Base-by-base conservation (phyloP, 2,888 invertebrate genomes). In the Entomobrya proxima region DNA sequence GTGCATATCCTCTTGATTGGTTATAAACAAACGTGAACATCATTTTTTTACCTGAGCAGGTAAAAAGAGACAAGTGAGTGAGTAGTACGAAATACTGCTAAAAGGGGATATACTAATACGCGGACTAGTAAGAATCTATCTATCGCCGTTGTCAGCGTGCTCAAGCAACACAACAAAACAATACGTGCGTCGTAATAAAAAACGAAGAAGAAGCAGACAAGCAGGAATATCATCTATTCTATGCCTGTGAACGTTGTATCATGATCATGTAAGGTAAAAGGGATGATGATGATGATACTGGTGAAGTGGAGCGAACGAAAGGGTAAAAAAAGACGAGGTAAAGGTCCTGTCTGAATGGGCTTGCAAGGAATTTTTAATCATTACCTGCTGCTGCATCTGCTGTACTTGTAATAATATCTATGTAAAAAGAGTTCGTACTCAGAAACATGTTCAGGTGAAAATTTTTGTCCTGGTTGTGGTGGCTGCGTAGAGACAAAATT, bases 1-100 rank as follows among this genome's bases (percentile, higher is more conserved):
- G 80, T 75, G 67, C 67, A 85, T 47, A 80, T 80, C 80, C 79
- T 85, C 85, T 80, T 85, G 85, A 85, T 80, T 85, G 85, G 75
- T 74, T 69, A 75, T 85, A 79, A 85, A 80, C 85, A 85, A 85
- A 80, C 85, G 67, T 15, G 37, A 80, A 61, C 30, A 13, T 21
- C n/a, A n/a, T 40, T 78, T 79, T 64, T 85, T 85, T 85, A 85
- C 80, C 85, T 85, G 85, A 27, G 30, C 69, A 67, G 77, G 55
- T 58, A 64, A 40, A 61, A 18, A 69, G 21, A 44, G 37, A 44
- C 24, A 27, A 21, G 35, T 18, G 35, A 9, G 52, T 9, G 4
- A 6, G 52, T 2, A 21, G 52, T 37, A 37, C 15, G 13, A n/a
- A 15, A 47, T 47, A 47, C 64, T 67, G 37, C 37, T 5, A 11